Conservation (phyloP, 2,888 invertebrate species). For the Ephialtes manifestator region DNA sequence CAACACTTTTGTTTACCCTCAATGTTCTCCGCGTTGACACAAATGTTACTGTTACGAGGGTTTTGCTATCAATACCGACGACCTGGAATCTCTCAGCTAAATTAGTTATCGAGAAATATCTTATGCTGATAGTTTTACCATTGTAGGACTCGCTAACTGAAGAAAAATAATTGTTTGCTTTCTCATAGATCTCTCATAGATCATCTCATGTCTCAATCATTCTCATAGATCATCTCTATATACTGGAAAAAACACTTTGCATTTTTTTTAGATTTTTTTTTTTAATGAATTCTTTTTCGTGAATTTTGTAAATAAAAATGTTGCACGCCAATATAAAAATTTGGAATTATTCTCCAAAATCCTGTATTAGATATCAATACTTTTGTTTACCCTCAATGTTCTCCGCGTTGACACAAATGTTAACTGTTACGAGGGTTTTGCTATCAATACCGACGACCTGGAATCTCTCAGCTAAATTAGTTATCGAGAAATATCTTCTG, state of each 20-base stretch:
- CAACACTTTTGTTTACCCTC: conserved; percentile 61
- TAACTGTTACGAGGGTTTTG: conserved; percentile 40
- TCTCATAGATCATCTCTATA: no score
- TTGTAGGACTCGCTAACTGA: neutral
- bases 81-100: neutral
- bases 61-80: conserved; percentile 4
- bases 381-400: conserved; percentile 54
- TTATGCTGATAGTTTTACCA: neutral
- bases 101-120: conserved; percentile 13
- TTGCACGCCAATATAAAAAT: no score
- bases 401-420: conserved; percentile 59
- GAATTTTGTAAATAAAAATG: no score
- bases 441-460: conserved; percentile 10
- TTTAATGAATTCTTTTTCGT: no score
- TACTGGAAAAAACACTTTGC: no score
- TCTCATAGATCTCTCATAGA: no score
- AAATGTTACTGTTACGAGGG: conserved; percentile 59
- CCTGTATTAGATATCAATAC: no score
- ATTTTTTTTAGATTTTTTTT: no score
- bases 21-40: conserved; percentile 42
- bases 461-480: conserved; percentile 2
- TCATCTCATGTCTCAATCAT: no score
- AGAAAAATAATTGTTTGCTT: no score
- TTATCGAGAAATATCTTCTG: neutral
- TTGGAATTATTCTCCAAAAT: no score